These are phyloP conservation scores for Actinernus sp. DNA, from an alignment of 92 coral and sea anemone genomes.

Conservation along the genomic window DNA sequence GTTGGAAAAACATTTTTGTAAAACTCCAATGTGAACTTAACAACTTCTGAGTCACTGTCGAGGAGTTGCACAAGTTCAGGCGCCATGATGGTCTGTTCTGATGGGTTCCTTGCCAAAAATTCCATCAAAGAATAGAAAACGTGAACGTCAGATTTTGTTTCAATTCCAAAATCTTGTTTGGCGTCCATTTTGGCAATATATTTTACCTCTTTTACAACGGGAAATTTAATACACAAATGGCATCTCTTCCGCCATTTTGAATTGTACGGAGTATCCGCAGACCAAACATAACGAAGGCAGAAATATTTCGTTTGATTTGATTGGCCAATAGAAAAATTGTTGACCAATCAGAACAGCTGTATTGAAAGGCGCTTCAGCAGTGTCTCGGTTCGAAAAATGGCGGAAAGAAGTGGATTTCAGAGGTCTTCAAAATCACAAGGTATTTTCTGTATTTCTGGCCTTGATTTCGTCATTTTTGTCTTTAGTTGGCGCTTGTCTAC, in stretches of 20 bases:
- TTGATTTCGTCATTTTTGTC: too few relatives aligned
- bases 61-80: constrained; percentile 9
- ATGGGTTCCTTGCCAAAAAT: constrained; percentile 11
- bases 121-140: constrained; percentile 10
- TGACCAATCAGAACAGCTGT: constrained; percentile 16
- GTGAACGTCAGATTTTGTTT: too few relatives aligned
- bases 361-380: not conserved
- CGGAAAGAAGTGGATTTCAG: constrained; percentile 25
- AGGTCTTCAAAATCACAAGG: constrained; percentile 19
- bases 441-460: not conserved
- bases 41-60: constrained; percentile 1
- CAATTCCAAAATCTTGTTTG: too few relatives aligned
- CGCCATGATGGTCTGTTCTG: constrained; percentile 4
- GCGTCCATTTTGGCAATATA: too few relatives aligned
- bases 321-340: not conserved
- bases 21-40: constrained; percentile 43
- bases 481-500: too few relatives aligned
- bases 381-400: constrained; percentile 54
- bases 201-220: too few relatives aligned
- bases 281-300: too few relatives aligned
- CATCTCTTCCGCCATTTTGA: too few relatives aligned
- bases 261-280: too few relatives aligned
- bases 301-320: too few relatives aligned
- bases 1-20: constrained; percentile 23
- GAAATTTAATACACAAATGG: too few relatives aligned